These are phyloP conservation scores for Lypha dubia DNA, from an alignment of 2,888 invertebrate genomes.

Conservation along the genomic window DNA sequence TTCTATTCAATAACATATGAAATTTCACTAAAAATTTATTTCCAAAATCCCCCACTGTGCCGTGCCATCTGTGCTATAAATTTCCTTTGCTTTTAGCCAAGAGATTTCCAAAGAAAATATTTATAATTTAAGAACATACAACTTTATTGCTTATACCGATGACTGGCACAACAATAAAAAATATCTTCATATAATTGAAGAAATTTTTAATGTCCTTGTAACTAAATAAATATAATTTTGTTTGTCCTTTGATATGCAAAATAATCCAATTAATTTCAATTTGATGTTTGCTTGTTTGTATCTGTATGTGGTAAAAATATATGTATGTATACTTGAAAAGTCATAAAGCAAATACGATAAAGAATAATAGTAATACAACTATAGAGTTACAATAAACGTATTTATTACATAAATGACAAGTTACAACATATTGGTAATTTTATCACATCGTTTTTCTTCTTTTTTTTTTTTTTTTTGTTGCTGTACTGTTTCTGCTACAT, in stretches of 20 bases:
- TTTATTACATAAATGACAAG: slow-evolving; percentile 39
- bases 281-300: no score
- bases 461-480: no score
- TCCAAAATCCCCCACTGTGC: no score
- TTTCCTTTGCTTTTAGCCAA: no score
- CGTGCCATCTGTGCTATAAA: no score
- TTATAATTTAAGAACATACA: not conserved
- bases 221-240: slow-evolving; percentile 39
- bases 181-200: slow-evolving; percentile 9
- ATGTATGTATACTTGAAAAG: not conserved
- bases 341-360: slow-evolving; percentile 13
- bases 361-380: not conserved
- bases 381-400: slow-evolving; percentile 12
- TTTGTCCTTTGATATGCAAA: slow-evolving; percentile 56
- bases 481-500: slow-evolving; percentile 1
- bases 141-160: slow-evolving; percentile 20
- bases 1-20: no score
- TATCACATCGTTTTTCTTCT: no score
- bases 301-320: not conserved
- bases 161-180: not conserved
- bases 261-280: slow-evolving; percentile 62
- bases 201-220: slow-evolving; percentile 11
- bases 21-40: no score
- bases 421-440: slow-evolving; percentile 37
- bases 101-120: not conserved